Base-by-base conservation (phyloP, 1,140 invertebrate genomes). In the Drosophila virilis region DNA sequence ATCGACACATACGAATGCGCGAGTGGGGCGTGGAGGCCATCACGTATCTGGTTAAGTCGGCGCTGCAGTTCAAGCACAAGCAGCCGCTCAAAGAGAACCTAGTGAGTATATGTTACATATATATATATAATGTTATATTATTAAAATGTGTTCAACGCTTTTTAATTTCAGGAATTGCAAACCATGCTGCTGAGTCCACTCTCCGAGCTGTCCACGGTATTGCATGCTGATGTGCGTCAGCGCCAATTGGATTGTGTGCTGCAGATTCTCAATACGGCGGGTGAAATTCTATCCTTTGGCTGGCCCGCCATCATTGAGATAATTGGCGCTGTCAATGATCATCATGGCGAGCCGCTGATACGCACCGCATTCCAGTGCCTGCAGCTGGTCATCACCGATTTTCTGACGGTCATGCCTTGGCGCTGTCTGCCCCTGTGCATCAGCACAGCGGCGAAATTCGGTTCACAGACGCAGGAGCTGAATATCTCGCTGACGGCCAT, bases 401-500 rank as follows among this genome's bases (percentile, higher is more conserved):
- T 98, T 92, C 93, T 98, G 70, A 96, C 96, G 76, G 94, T 97
- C 74, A 96, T 99, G 95, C 95, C 97, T 75, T 96, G 96, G 94
- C 92, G 96, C 84, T 96, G 98, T 92, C 94, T 99, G 73, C 96
- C 98, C 40, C 93, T 97, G 2, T 98, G 98, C 89, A 96, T 99
- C 8, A 97, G 98, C 83, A 98, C 98, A 5, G 97, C 98, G 17
- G 97, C 98, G 0, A 98, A 97, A 90, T 99, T 99, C 94, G 98
- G 98, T 0, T 96, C 96, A 8, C 99, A 99, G 93, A 98, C 97
- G 32, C 97, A 98, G 92, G 98, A 99, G 93, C 93, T 99, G 13
- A 99, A 99, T 93, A 98, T 99, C 80, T 99, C 98, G 32, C 94
- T 99, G n/a, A 99, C 98, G 15, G 98, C 98, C 50, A 97, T 99